Evolutionary conservation across 2,113 vertebrate genomes (phyloP).

Genomic region (Rhineura floridana): DNA sequence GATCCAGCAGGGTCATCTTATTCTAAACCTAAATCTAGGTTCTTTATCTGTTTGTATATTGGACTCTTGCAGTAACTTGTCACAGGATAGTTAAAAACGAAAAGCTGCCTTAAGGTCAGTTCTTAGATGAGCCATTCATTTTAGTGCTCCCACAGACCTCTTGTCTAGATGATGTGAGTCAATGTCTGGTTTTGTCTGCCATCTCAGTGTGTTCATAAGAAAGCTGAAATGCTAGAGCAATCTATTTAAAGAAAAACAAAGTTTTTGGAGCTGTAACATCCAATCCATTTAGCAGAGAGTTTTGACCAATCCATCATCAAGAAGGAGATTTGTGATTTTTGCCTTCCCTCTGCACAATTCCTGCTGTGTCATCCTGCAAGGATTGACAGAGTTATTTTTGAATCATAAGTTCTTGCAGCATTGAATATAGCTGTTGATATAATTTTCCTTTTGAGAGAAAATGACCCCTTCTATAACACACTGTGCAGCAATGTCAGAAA

Average conservation of each 20-base stretch:
- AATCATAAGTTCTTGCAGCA: not conserved
- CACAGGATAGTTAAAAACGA: not conserved
- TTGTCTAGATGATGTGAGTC: not conserved
- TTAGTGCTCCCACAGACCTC: not conserved
- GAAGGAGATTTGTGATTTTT: not conserved
- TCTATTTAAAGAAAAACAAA: slow-evolving; percentile 14
- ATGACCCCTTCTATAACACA: not conserved
- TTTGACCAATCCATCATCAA: slow-evolving; percentile 30
- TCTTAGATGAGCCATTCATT: not conserved
- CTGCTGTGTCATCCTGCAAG: not conserved
- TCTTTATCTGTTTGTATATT: not conserved
- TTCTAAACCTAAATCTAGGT: not conserved
- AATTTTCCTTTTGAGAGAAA: not conserved
- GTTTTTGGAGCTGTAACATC: not conserved
- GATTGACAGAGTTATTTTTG: not conserved
- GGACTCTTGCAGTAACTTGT: not conserved
- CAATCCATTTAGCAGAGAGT: not conserved
- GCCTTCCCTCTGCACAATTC: not conserved
- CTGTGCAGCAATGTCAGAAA: not conserved
- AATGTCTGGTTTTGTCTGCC: not conserved
- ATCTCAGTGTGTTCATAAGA: not conserved
- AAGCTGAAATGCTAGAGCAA: not conserved
- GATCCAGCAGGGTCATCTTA: no score
- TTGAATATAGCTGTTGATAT: not conserved
- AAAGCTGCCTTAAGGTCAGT: not conserved